These are phyloP conservation scores for Eutolmus rufibarbis DNA, from an alignment of 2,888 invertebrate species.

Conservation along the genomic window DNA sequence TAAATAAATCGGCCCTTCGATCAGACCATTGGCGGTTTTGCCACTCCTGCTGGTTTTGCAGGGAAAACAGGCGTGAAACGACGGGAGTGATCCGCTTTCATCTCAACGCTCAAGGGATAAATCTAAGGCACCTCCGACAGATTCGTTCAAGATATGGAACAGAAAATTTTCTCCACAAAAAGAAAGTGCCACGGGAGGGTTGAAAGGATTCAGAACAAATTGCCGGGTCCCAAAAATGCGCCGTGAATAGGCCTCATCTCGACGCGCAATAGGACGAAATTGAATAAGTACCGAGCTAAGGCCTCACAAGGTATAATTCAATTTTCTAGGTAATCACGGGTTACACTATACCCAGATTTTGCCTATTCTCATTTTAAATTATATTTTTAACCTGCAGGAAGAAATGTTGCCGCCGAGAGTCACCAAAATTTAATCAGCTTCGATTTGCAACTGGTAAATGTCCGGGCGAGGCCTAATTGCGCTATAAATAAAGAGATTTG, in stretches of 20 bases:
- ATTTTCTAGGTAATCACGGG: slow-evolving; percentile 39
- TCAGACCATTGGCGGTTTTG: slow-evolving; percentile 14
- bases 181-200: background rate
- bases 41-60: background rate
- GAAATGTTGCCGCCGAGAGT: background rate
- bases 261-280: slow-evolving; percentile 24
- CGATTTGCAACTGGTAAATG: background rate
- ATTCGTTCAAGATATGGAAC: background rate
- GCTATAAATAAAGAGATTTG: slow-evolving; percentile 45
- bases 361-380: slow-evolving; percentile 6
- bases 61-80: slow-evolving; percentile 6
- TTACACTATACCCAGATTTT: background rate
- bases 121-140: background rate
- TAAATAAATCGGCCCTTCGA: slow-evolving; percentile 41
- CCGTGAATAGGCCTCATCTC: background rate
- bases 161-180: slow-evolving; percentile 12
- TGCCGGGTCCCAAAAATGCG: background rate
- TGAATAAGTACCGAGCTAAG: slow-evolving; percentile 37
- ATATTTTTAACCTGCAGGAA: background rate
- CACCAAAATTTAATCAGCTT: background rate
- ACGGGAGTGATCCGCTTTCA: background rate
- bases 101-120: background rate
- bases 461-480: background rate
- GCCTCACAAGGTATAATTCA: background rate
- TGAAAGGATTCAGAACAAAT: slow-evolving; percentile 16